These are phyloP conservation scores for Triplophysa tibetana DNA, from an alignment of 2,113 vertebrate genomes.

Conservation along the genomic window DNA sequence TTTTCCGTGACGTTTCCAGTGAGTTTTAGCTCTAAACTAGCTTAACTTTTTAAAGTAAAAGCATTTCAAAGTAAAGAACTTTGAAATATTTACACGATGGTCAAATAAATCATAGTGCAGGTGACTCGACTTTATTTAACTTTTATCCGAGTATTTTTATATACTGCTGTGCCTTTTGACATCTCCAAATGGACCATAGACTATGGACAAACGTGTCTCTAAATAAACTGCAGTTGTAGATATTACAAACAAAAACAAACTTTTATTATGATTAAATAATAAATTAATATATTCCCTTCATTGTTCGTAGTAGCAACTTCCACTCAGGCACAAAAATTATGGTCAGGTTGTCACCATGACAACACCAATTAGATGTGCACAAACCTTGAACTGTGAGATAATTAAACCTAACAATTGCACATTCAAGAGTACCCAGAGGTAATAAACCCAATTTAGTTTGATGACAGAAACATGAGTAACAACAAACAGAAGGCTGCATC, in stretches of 20 bases:
- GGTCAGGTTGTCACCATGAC: slow-evolving; percentile 43
- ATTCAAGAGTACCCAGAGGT: not conserved
- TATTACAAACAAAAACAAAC: not conserved
- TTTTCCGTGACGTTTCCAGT: slow-evolving; percentile 15
- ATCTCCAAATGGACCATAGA: not conserved
- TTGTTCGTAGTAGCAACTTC: slow-evolving; percentile 31
- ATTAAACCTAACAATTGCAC: not conserved
- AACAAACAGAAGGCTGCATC: not conserved
- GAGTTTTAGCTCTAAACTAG: not conserved
- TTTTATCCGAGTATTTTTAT: not conserved
- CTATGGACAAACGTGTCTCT: not conserved
- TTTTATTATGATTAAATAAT: not conserved
- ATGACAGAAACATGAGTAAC: not conserved
- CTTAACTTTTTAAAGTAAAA: no score
- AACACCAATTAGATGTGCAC: slow-evolving; percentile 26
- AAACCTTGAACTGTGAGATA: not conserved
- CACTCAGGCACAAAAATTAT: slow-evolving; percentile 17
- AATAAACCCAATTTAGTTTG: not conserved
- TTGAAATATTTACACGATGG: no score
- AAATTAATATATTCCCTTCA: slow-evolving; percentile 15
- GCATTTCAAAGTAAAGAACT: not conserved
- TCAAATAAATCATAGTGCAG: no score
- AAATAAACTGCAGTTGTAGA: no score
- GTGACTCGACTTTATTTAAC: not conserved
- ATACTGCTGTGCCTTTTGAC: no score